Evolutionary conservation across 2,113 vertebrate species (phyloP).

Genomic region (Sceloporus tristichus): DNA sequence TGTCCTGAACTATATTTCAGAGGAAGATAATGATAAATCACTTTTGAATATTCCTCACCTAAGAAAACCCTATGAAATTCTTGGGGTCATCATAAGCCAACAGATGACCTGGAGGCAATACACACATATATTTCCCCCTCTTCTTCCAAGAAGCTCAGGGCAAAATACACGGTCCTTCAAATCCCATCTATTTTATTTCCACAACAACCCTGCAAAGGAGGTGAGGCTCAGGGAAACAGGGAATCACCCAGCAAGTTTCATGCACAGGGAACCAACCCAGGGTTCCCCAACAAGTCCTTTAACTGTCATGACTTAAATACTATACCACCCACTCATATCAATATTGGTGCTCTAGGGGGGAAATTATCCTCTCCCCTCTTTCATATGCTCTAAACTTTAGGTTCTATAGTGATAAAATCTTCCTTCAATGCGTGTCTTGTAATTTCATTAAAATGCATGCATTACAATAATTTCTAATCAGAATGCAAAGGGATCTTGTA

Average conservation of each 20-base stretch:
- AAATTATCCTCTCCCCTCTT: not conserved
- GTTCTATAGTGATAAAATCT: not conserved
- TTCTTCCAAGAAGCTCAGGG: not conserved
- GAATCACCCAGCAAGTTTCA: not conserved
- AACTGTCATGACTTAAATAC: too few species aligned
- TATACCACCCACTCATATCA: not conserved
- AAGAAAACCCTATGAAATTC: too few species aligned
- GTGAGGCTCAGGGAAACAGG: not conserved
- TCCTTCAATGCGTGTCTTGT: not conserved
- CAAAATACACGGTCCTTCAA: not conserved
- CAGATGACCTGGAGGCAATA: too few species aligned
- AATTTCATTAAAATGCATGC: too few species aligned
- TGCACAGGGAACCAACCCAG: too few species aligned
- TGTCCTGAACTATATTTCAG: too few species aligned
- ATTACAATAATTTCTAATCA: too few species aligned
- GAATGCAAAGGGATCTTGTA: too few species aligned
- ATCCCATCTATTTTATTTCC: not conserved
- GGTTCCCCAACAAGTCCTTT: too few species aligned
- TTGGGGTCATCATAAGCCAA: too few species aligned
- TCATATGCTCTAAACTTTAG: not conserved
- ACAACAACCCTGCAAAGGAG: not conserved
- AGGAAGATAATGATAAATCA: too few species aligned
- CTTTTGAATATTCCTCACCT: too few species aligned
- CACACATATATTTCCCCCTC: not conserved
- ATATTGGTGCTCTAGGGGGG: not conserved